A percentile compares a stretch with the other conserved stretches of the same genome.
phyloP scores from a whole-genome alignment of 2,888 invertebrate species.

The Conus canariensis region DNA sequence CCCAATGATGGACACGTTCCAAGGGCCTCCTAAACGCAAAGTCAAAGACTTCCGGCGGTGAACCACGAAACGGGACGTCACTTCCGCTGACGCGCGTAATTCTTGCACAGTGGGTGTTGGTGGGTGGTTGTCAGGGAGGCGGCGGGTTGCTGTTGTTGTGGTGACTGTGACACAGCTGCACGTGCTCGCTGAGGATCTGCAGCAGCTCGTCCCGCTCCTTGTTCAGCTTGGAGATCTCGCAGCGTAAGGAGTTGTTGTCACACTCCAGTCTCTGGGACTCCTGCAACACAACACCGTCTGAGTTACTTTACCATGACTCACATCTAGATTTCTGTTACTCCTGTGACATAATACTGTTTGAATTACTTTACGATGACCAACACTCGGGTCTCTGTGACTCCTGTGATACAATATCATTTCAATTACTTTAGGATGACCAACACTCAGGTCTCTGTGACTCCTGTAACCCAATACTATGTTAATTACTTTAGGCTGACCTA shows the following conservation, averaged over 20 bases:
- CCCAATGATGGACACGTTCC: background rate
- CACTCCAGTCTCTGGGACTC: conserved; percentile 53
- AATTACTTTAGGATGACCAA: too few relatives aligned
- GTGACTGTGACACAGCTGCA: conserved; percentile 44
- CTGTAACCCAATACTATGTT: too few relatives aligned
- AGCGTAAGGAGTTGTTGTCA: conserved; percentile 54
- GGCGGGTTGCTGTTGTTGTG: conserved; percentile 38
- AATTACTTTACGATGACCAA: too few relatives aligned
- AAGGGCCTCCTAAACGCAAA: conserved; percentile 18
- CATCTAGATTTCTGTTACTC: too few relatives aligned
- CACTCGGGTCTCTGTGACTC: too few relatives aligned
- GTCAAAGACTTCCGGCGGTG: conserved; percentile 22
- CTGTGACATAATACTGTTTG: too few relatives aligned
- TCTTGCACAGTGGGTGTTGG: background rate
- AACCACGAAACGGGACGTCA: conserved; percentile 26
- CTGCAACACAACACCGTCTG: conserved; percentile 43
- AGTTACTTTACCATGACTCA: background rate
- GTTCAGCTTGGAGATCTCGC: conserved; percentile 56
- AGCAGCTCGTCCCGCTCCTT: conserved; percentile 56
- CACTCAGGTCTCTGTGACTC: too few relatives aligned
- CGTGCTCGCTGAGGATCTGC: conserved; percentile 52
- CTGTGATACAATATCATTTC: too few relatives aligned
- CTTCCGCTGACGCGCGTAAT: conserved; percentile 33
- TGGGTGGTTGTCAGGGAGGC: conserved; percentile 41
- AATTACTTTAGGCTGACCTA: too few relatives aligned